A percentile compares a stretch with the other conserved stretches of the same genome.
Conservation (phyloP, 2,113 vertebrate species). For the Malurus cyaneus region DNA sequence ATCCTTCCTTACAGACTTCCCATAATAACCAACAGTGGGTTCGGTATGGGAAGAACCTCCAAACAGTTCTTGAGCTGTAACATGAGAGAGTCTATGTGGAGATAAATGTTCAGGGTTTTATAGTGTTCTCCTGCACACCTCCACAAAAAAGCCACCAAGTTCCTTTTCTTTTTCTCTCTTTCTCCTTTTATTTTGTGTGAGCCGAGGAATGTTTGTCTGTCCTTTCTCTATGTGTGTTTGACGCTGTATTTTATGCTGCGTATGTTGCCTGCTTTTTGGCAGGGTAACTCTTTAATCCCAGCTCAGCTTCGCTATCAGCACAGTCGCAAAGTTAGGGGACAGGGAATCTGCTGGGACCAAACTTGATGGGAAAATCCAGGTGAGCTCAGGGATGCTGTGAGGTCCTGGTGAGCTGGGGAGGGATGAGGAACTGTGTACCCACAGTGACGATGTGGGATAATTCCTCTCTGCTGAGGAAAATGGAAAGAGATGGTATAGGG, state of each 20-base stretch:
- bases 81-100: neutral
- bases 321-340: neutral
- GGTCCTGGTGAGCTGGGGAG: neutral
- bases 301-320: neutral
- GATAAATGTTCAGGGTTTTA: neutral
- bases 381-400: neutral
- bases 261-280: neutral
- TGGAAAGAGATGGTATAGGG: neutral
- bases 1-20: neutral
- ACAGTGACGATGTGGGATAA: neutral
- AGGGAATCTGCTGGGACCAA: neutral
- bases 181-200: neutral
- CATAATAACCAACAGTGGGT: neutral
- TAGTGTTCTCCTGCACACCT: neutral
- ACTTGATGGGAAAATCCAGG: neutral
- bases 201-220: neutral
- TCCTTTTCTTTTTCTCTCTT: neutral
- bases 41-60: neutral
- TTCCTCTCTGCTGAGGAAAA: neutral
- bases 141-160: neutral
- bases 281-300: neutral
- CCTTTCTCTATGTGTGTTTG: neutral
- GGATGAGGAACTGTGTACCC: neutral
- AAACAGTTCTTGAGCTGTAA: neutral
- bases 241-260: neutral